phyloP scores from a whole-genome alignment of 2,888 invertebrate species.

The Eupsilia transversa region DNA sequence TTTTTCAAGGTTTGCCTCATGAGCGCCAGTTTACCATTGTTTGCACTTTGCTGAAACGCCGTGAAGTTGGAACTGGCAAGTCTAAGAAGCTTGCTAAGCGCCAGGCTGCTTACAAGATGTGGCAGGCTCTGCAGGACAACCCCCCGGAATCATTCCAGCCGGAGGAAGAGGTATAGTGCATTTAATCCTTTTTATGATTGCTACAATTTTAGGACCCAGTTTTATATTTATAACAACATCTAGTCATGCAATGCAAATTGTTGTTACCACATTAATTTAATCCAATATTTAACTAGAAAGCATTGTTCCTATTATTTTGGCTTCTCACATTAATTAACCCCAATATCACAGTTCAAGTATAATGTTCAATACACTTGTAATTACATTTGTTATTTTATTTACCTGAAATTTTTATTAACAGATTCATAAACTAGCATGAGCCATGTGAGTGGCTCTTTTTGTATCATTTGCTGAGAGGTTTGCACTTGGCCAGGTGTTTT shows the following conservation, averaged over 20 bases:
- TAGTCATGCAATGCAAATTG: neutral
- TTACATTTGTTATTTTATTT: constrained; percentile 22
- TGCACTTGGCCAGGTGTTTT: constrained; percentile 89
- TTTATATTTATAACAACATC: neutral
- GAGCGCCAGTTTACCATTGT: constrained; percentile 98
- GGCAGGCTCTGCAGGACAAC: constrained; percentile 95
- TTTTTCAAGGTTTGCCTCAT: constrained; percentile 94
- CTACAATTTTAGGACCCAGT: neutral
- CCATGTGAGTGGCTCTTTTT: constrained; percentile 72
- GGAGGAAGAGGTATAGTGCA: constrained; percentile 91
- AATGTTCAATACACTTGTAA: constrained; percentile 5
- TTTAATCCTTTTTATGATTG: neutral
- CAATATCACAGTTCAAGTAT: neutral
- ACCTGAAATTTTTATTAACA: constrained; percentile 57
- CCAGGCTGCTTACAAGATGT: constrained; percentile 98
- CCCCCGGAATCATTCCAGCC: constrained; percentile 93
- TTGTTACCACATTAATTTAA: neutral
- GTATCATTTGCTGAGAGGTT: constrained; percentile 73
- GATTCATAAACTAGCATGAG: constrained; percentile 57
- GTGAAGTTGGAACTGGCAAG: constrained; percentile 96
- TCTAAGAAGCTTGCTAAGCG: constrained; percentile 99
- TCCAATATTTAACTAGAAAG: neutral
- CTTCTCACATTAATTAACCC: neutral
- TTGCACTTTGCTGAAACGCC: constrained; percentile 96
- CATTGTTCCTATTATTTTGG: neutral